These are phyloP conservation scores for Micromys minutus DNA, from an alignment of 2,113 vertebrate genomes.

Conservation along the genomic window DNA sequence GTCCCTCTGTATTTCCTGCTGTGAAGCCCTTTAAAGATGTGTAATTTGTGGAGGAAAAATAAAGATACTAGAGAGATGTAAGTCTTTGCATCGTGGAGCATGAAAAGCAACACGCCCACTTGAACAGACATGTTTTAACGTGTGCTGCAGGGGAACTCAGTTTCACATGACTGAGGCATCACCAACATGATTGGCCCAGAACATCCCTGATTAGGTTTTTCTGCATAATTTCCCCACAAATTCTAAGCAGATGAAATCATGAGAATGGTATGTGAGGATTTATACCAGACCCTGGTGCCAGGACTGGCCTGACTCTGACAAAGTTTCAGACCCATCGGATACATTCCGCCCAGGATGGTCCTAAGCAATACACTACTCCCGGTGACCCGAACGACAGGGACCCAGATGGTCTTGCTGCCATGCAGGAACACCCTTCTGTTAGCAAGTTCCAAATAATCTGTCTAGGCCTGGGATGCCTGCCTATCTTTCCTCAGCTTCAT, in stretches of 20 bases:
- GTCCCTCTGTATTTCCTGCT: neutral
- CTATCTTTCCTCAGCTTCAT: neutral
- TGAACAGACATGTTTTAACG: neutral
- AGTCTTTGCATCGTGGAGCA: neutral
- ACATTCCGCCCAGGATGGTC: neutral
- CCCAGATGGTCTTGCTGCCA: neutral
- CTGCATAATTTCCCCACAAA: neutral
- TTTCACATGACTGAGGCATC: neutral
- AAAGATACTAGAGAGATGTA: neutral
- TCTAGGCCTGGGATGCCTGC: neutral
- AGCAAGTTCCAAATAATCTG: neutral
- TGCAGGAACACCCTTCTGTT: neutral
- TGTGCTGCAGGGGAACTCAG: neutral
- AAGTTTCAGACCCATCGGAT: neutral
- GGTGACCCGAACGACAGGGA: too few relatives aligned
- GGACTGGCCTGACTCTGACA: neutral
- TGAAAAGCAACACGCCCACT: neutral
- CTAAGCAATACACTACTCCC: neutral
- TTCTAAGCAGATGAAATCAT: neutral
- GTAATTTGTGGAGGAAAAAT: slow-evolving; percentile 8
- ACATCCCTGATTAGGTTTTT: neutral
- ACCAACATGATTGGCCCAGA: neutral
- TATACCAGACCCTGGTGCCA: neutral
- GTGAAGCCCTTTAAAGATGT: neutral
- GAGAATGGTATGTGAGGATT: neutral